phyloP scores from a whole-genome alignment of 2,113 vertebrate genomes.

The Esox niger region DNA sequence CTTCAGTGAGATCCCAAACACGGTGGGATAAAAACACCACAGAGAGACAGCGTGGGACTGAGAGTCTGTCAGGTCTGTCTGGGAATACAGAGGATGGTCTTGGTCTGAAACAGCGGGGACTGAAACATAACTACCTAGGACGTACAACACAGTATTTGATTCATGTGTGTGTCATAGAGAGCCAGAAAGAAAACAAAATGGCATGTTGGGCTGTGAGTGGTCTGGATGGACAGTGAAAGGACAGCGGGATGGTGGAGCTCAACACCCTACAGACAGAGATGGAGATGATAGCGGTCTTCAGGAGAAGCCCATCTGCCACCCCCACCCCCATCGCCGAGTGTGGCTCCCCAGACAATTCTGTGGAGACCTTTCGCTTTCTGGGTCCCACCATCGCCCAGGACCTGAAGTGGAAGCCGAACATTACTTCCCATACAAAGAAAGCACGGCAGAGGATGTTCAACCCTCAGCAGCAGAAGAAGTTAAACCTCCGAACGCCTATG shows the following conservation, averaged over 20 bases:
- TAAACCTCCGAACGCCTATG: too few species aligned
- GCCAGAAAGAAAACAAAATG: background rate
- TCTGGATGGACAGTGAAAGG: background rate
- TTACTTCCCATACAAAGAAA: too few species aligned
- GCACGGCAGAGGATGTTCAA: too few species aligned
- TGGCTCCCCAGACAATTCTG: too few species aligned
- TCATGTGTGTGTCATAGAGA: background rate
- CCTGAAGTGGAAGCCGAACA: too few species aligned
- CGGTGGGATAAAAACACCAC: conserved; percentile 38
- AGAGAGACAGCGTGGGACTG: conserved; percentile 37
- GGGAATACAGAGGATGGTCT: background rate
- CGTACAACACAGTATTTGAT: background rate
- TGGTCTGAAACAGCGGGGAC: background rate
- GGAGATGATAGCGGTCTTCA: too few species aligned
- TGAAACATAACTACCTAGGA: background rate
- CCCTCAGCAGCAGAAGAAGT: too few species aligned
- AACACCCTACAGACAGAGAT: too few species aligned
- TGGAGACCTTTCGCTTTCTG: too few species aligned
- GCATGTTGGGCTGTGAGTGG: background rate
- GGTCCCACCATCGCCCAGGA: too few species aligned
- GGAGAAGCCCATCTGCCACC: too few species aligned
- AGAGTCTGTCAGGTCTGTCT: background rate
- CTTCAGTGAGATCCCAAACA: conserved; percentile 44
- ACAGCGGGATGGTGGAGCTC: conserved; percentile 14
- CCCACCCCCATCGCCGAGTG: too few species aligned